Conservation (phyloP, 2,888 invertebrate species). For the Mesoligia furuncula region DNA sequence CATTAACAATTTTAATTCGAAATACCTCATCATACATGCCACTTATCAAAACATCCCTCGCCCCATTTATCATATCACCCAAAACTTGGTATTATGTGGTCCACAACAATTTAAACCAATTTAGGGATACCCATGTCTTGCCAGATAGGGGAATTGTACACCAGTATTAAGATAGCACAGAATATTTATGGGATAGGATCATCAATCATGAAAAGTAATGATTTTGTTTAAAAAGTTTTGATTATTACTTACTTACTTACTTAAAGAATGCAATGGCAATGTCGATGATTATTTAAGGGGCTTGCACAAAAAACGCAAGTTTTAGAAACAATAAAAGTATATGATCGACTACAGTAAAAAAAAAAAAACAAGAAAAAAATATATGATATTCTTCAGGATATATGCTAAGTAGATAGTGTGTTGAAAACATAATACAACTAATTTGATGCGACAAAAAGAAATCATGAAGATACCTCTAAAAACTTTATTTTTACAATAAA, state of each 20-base stretch:
- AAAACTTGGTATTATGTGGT: slow-evolving; percentile 72
- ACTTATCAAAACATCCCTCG: slow-evolving; percentile 60
- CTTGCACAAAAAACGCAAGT: too few species aligned
- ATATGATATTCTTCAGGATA: too few species aligned
- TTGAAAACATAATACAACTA: too few species aligned
- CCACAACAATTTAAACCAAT: slow-evolving; percentile 77
- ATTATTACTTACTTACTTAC: neutral
- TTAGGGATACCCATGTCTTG: slow-evolving; percentile 68
- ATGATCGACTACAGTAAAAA: too few species aligned
- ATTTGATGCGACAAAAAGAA: too few species aligned
- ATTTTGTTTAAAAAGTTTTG: slow-evolving; percentile 33
- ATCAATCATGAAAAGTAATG: slow-evolving; percentile 39
- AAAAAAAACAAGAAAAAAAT: too few species aligned
- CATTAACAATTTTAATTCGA: slow-evolving; percentile 69
- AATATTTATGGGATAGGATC: slow-evolving; percentile 29
- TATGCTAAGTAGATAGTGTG: too few species aligned
- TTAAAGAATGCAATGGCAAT: too few species aligned
- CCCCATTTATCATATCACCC: slow-evolving; percentile 71
- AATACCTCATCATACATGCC: slow-evolving; percentile 56
- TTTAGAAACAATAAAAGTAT: too few species aligned
- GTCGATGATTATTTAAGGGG: too few species aligned
- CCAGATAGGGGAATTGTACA: slow-evolving; percentile 47
- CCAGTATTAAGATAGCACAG: slow-evolving; percentile 47
- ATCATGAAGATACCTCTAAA: too few species aligned
- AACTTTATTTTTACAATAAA: too few species aligned